Base-by-base conservation (phyloP, 92 coral and sea anemone species). In the Metridium senile region DNA sequence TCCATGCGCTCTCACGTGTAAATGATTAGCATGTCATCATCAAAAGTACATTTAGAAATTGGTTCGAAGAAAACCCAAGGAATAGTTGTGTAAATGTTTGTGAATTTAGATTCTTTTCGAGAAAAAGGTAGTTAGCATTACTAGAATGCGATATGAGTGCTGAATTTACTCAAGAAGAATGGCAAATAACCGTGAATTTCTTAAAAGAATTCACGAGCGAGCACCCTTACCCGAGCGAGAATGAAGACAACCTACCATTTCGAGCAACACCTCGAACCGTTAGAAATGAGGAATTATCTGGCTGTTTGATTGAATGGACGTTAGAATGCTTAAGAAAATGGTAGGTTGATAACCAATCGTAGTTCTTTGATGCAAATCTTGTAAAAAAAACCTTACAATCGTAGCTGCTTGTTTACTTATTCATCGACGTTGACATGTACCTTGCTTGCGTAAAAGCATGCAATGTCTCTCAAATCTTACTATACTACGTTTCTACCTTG, bases 281-380 rank as follows among this genome's bases (percentile, higher is more conserved):
- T 57, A 77, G 88, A 33, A 70, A 66, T 39, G 83, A 74, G 32
- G 99, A 96, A 70, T n/a, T 96, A 0, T 76, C 82, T 54, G 99
- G 98, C 21, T 89, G 93, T 57, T 81, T 92, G 62, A 86, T 90
- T 25, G 92, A 82, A 18, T 90, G 94, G 90, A 78, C 88, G 32
- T 68, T 87, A 34, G 91, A 93, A 72, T 96, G 88, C 83, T 84
- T 92, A 29, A 75, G 75, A 2, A 85, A 77, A 71, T 85, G 97
- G 99, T 89, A 75, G 68, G 78, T 39, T 51, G 11, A 6, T 31
- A 7, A 23, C 8, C 11, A n/a, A 52, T 23, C 11, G 59, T 21
- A 1, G 9, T 34, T 66, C 56, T 67, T 58, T 67, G 30, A 49
- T 46, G 26, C 29, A 20, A 8, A 51, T 56, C 11, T 17, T 32